These are phyloP conservation scores for Maniola hyperantus DNA, from an alignment of 2,888 invertebrate genomes.

Conservation along the genomic window DNA sequence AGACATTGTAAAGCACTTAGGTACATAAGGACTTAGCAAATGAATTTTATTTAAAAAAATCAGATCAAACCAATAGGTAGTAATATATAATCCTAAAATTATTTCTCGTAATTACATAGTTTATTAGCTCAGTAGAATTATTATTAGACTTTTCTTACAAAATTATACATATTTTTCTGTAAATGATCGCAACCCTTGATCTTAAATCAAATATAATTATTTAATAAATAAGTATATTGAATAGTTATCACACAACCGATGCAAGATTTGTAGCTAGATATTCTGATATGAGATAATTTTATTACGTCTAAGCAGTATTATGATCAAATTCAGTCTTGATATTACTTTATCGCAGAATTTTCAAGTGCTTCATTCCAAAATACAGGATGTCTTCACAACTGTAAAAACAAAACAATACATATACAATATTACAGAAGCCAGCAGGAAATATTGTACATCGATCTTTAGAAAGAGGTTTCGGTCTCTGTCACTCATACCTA, in stretches of 20 bases:
- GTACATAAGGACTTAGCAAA: no score
- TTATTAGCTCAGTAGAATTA: neutral
- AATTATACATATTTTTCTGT: no score
- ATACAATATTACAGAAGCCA: no score
- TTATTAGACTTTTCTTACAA: no score
- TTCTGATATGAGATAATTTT: neutral
- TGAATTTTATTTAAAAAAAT: neutral
- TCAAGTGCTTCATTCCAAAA: neutral
- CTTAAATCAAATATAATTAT: no score
- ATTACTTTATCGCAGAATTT: conserved; percentile 27
- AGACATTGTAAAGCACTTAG: no score
- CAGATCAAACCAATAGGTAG: neutral
- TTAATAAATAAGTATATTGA: conserved; percentile 1
- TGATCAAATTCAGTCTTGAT: conserved; percentile 46
- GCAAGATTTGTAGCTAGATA: conserved; percentile 43
- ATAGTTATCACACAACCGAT: conserved; percentile 26
- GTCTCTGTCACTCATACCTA: no score
- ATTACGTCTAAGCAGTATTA: conserved; percentile 26
- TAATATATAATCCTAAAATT: neutral
- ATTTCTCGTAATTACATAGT: neutral
- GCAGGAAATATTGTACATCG: no score
- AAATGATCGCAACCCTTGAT: no score
- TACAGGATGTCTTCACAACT: conserved; percentile 27
- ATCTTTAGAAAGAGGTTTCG: no score
- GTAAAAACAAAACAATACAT: conserved; percentile 20